phyloP scores from a whole-genome alignment of 2,797 vertebrate genomes.

The Lindbergichthys nudifrons region DNA sequence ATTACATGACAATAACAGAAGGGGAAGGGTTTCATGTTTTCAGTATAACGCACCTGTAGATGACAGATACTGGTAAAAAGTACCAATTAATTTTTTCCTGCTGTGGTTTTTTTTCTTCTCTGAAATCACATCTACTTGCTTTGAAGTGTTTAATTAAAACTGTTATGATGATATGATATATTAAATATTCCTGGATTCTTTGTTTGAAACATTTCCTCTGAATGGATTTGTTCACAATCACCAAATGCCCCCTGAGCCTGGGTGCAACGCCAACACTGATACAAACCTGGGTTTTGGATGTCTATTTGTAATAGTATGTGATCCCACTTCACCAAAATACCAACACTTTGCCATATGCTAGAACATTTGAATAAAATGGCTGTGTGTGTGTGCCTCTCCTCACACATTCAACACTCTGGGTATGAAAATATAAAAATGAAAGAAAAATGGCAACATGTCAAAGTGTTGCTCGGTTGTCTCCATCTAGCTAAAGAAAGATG shows the following conservation, averaged over 20 bases:
- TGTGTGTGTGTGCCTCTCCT: constrained; percentile 19
- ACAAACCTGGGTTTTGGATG: not conserved
- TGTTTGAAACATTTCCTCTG: not conserved
- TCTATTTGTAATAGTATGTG: constrained; percentile 22
- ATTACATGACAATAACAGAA: constrained; percentile 33
- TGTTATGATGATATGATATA: constrained; percentile 10
- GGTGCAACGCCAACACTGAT: not conserved
- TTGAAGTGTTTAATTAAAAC: constrained; percentile 23
- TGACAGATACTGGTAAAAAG: constrained; percentile 1
- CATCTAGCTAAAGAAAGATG: not conserved
- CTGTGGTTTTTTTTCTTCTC: not conserved
- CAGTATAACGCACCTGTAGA: constrained; percentile 9
- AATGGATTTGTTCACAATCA: not conserved
- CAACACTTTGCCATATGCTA: constrained; percentile 26
- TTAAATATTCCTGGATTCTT: constrained; percentile 10
- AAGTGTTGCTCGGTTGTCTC: not conserved
- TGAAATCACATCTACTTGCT: not conserved
- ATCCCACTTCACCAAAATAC: constrained; percentile 28
- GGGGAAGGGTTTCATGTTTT: constrained; percentile 17
- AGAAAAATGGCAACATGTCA: constrained; percentile 22
- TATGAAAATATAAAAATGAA: constrained; percentile 23
- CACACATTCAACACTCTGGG: not conserved
- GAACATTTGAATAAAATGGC: constrained; percentile 32
- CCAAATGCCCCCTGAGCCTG: not conserved
- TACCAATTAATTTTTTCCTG: constrained; percentile 21